Conservation (phyloP, 2,888 invertebrate genomes). For the Blera fallax region DNA sequence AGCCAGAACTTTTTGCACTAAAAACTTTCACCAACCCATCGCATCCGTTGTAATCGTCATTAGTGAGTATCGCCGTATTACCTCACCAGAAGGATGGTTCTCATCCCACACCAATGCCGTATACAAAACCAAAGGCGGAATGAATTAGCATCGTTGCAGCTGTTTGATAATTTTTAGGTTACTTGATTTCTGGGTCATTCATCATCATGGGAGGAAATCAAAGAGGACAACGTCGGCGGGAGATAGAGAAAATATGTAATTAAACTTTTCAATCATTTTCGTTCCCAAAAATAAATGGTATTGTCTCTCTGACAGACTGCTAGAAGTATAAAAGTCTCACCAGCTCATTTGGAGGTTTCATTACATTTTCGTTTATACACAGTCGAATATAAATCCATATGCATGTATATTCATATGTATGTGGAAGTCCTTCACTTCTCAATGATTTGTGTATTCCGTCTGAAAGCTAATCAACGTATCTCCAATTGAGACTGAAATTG, state of each 20-base stretch:
- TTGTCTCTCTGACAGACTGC: constrained; percentile 46
- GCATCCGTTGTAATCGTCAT: constrained; percentile 68
- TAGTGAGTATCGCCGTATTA: constrained; percentile 64
- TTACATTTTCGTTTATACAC: not conserved
- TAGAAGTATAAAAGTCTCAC: constrained; percentile 25
- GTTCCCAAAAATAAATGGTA: constrained; percentile 42
- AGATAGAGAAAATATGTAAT: constrained; percentile 59
- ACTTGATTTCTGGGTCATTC: constrained; percentile 73
- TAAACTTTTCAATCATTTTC: constrained; percentile 70
- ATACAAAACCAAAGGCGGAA: constrained; percentile 55
- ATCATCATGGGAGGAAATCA: constrained; percentile 61
- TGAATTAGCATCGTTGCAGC: constrained; percentile 72
- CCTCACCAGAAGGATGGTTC: constrained; percentile 53
- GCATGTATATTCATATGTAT: not conserved
- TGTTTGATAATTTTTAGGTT: constrained; percentile 72
- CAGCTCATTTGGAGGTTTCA: constrained; percentile 19
- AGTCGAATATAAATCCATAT: no score
- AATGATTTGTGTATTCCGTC: constrained; percentile 28
- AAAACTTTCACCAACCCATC: constrained; percentile 61
- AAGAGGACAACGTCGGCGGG: constrained; percentile 4
- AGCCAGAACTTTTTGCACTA: constrained; percentile 58
- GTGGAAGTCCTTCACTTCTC: constrained; percentile 24
- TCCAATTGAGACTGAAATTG: constrained; percentile 25
- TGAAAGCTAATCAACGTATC: constrained; percentile 44
- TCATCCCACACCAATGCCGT: constrained; percentile 12